A percentile compares a stretch with the other conserved stretches of the same genome.
These are phyloP conservation scores for Metopolophium dirhodum DNA, from an alignment of 1,140 invertebrate species.

Conservation along the genomic window DNA sequence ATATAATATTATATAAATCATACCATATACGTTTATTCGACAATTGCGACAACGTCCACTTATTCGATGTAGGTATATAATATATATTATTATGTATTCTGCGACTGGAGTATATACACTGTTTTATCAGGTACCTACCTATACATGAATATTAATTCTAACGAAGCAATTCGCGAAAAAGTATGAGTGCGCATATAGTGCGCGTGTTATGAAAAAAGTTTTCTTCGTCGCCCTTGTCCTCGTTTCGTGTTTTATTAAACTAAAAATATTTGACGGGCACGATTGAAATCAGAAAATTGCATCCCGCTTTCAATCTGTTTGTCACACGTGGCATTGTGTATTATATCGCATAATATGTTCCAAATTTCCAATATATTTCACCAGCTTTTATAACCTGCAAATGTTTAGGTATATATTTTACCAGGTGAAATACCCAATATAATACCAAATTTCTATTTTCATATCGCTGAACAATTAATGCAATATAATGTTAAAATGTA, in stretches of 20 bases:
- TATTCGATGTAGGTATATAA: too few species aligned
- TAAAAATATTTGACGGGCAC: neutral
- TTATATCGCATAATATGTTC: too few species aligned
- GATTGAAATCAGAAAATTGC: neutral
- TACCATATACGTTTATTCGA: neutral
- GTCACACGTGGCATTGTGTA: too few species aligned
- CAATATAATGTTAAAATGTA: too few species aligned
- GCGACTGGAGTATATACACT: neutral
- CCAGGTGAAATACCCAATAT: too few species aligned
- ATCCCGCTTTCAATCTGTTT: neutral
- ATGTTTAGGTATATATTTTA: too few species aligned
- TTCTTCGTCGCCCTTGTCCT: neutral
- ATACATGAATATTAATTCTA: neutral
- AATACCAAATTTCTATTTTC: too few species aligned
- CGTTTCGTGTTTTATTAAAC: neutral
- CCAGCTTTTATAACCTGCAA: neutral
- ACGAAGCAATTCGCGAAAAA: neutral
- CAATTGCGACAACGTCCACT: neutral
- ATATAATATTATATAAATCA: neutral
- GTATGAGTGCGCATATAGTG: neutral
- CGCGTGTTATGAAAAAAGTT: neutral
- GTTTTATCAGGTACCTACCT: neutral
- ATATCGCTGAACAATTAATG: too few species aligned
- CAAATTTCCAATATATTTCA: neutral
- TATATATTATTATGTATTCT: neutral